phyloP scores from a whole-genome alignment of 2,888 invertebrate genomes.

The Oasisia sp. region DNA sequence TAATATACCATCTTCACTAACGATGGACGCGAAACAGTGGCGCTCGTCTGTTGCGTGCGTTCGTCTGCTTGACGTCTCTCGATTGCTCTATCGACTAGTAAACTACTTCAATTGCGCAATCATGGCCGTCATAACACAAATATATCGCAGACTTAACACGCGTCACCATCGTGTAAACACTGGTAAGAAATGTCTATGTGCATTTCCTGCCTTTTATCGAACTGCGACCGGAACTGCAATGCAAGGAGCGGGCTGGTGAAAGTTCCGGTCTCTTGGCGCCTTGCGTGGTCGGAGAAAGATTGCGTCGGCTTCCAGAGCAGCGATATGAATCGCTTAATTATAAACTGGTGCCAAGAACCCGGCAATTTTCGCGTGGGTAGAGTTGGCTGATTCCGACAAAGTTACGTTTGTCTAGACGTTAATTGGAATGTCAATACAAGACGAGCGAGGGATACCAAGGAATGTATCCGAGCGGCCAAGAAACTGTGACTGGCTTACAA shows the following conservation, averaged over 20 bases:
- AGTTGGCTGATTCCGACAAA: not conserved
- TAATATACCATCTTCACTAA: not conserved
- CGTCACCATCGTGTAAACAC: constrained; percentile 1
- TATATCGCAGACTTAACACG: not conserved
- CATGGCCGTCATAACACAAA: not conserved
- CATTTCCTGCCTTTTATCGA: not conserved
- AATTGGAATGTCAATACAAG: not conserved
- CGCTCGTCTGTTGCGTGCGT: not conserved
- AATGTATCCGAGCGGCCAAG: not conserved
- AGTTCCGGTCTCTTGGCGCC: not conserved
- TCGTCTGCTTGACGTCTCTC: not conserved
- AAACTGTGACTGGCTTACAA: not conserved
- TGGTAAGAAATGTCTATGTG: not conserved
- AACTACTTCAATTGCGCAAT: not conserved
- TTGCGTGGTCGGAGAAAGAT: not conserved
- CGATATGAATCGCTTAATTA: not conserved
- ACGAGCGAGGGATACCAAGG: not conserved
- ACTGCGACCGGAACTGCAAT: not conserved
- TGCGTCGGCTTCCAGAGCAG: not conserved
- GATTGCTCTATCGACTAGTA: not conserved
- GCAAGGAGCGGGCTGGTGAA: not conserved
- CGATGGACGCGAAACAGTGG: not conserved
- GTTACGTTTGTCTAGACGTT: not conserved
- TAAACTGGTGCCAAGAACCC: constrained; percentile 1
- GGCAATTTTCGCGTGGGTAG: not conserved